phyloP scores from a whole-genome alignment of 2,888 invertebrate genomes.

The Parnassius apollo region DNA sequence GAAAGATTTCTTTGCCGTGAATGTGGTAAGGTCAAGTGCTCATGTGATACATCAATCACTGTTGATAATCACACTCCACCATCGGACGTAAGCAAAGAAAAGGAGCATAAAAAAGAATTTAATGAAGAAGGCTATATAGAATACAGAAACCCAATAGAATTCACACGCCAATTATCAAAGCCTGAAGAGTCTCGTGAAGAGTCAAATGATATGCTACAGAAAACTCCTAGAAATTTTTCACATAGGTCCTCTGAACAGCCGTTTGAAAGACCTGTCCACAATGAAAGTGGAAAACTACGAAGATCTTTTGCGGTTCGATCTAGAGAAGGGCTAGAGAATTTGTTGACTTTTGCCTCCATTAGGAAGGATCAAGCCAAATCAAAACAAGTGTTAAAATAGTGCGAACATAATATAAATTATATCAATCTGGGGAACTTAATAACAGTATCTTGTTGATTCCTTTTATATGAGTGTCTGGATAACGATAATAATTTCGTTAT shows the following conservation, averaged over 20 bases:
- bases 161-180: constrained; percentile 51
- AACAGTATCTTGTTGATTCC: no score
- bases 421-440: neutral
- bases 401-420: neutral
- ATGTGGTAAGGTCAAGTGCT: constrained; percentile 85
- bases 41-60: constrained; percentile 65
- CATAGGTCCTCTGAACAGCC: constrained; percentile 58
- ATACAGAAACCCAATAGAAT: constrained; percentile 50
- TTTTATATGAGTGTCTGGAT: no score
- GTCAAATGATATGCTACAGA: constrained; percentile 34
- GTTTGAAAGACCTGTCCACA: constrained; percentile 54
- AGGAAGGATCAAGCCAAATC: constrained; percentile 57
- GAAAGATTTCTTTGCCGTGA: constrained; percentile 87
- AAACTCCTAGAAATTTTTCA: constrained; percentile 37
- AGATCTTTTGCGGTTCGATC: constrained; percentile 73
- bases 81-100: constrained; percentile 32
- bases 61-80: constrained; percentile 38
- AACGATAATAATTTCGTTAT: no score
- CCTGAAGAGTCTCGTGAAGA: no score
- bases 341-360: constrained; percentile 59
- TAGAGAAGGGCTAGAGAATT: constrained; percentile 70
- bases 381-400: constrained; percentile 50
- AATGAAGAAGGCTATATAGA: constrained; percentile 45
- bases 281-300: constrained; percentile 64
- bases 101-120: constrained; percentile 31